Evolutionary conservation across 2,888 invertebrate genomes (phyloP), one percentile per base, ranked within the genome.

Genomic region (Tetragonula carbonaria): DNA sequence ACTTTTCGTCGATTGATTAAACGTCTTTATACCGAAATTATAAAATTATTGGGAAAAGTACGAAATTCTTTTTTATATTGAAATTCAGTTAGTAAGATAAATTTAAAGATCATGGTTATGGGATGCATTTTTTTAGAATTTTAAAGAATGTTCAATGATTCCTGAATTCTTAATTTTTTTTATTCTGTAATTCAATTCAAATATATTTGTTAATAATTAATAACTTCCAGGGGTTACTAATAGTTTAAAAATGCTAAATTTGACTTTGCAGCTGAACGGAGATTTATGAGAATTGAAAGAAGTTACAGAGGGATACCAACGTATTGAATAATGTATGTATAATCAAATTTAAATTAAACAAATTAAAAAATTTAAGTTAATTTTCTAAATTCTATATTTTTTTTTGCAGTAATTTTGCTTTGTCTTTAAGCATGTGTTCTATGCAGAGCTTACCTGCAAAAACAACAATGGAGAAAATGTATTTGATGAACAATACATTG

Each of bases 311-410:
- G 75, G 79, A 74, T 80, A 62, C 45, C 74, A 71, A 65, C 75
- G 33, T 89, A 76, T 83, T 91, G 90, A 92, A 72, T 88, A 70
- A 73, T 57, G 63, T 62, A 91, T 90, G 91, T 88, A 89, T 16
- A n/a, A 85, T 84, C 82, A 65, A 85, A 86, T 73, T 70, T 80
- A 4, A 85, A 80, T 73, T 82, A 83, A 76, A 77, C 55, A n/a
- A 62, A 53, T 82, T 79, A 57, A 57, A 80, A 75, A 84, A 81
- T 76, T 80, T 87, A 8, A 82, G 88, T 70, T 79, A 76, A 13
- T 73, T 75, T 33, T 65, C 38, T 53, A 63, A 67, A 55, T 55
- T 74, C 62, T n/a, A 13, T 55, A n/a, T 63, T 45, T 62, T 74
- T 33, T 67, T 21, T 16, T 73, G 59, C 72, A 75, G 63, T 50